Base-by-base conservation (phyloP, 1,140 invertebrate species). In the Tetragnatha versicolor region DNA sequence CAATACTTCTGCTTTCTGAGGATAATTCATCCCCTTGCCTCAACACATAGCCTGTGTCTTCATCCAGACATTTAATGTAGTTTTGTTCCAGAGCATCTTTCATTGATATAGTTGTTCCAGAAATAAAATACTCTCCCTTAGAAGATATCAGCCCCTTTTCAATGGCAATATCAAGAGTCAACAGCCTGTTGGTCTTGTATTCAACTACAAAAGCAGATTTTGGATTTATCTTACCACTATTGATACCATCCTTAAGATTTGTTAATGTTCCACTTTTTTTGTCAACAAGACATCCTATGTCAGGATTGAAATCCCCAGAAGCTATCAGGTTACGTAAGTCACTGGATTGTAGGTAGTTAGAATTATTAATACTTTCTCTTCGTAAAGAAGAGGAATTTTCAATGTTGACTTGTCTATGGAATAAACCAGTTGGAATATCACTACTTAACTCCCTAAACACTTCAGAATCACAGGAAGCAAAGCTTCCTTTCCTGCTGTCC, bases 161-260 rank as follows among this genome's bases (percentile, higher is more conserved):
- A 75, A 96, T 90, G 22, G 92, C 91, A 87, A 96, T 93, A 39
- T 91, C 90, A 35, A 98, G 87, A 81, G 91, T 90, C 81, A 96
- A 80, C 65, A 85, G 85, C 79, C 87, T 81, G 42, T 82, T 80
- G 27, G 47, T 60, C 27, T 9, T 12, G 9, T 47, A 37, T 33
- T 80, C 72, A 17, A 68, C 37, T 31, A 80, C 70, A 69, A 49
- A 25, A 33, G 63, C 79, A 33, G 79, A 80, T 9, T 82, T 93
- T 22, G 80, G 81, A 45, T 88, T 84, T 35, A 89, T 83, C 68
- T 87, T 85, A 55, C 86, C 88, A 79, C 85, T 83, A 66, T 83
- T 85, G 63, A 88, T 84, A 17, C 89, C 88, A 79, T 90, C 87
- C 49, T n/a, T 90, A 81, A 42, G 86, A 82, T 47, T 89, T 82